A percentile compares a stretch with the other conserved stretches of the same genome.
Evolutionary conservation across 2,113 vertebrate species (phyloP).

Genomic region (Rhabdomys dilectus): DNA sequence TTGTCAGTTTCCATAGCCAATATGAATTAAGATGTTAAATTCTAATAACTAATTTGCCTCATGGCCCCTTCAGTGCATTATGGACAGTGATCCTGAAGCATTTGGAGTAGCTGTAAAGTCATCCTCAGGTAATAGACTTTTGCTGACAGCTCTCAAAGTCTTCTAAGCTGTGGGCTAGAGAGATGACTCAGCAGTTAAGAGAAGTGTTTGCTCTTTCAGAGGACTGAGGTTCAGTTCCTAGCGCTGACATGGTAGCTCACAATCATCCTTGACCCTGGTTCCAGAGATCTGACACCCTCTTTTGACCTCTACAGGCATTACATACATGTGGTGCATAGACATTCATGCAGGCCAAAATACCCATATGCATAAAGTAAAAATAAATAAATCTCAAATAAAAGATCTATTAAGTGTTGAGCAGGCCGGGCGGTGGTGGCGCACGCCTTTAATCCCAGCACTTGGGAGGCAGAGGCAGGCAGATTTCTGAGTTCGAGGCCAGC

Average conservation of each 20-base stretch:
- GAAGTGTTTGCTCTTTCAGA: not conserved
- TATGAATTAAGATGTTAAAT: not conserved
- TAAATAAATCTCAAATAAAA: too few species aligned
- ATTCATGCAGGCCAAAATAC: not conserved
- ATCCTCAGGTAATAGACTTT: not conserved
- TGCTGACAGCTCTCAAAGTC: not conserved
- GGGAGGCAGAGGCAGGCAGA: too few species aligned
- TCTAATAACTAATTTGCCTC: not conserved
- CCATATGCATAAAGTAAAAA: not conserved
- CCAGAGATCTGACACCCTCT: not conserved
- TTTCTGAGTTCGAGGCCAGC: too few species aligned
- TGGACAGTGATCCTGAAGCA: not conserved
- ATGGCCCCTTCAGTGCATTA: not conserved
- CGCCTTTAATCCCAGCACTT: too few species aligned
- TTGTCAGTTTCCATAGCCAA: not conserved
- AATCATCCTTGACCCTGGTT: not conserved
- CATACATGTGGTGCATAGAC: not conserved
- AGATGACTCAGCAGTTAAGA: not conserved
- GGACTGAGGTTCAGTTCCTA: not conserved
- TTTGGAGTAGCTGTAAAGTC: rapidly evolving
- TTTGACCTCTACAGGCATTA: not conserved
- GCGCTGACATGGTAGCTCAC: not conserved
- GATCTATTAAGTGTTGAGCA: too few species aligned
- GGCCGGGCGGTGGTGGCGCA: too few species aligned
- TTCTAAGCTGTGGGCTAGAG: not conserved